Evolutionary conservation across 37 sponge, comb jelly and placozoan genomes (phyloP).

Genomic region (Halisarca cf. caerulea): DNA sequence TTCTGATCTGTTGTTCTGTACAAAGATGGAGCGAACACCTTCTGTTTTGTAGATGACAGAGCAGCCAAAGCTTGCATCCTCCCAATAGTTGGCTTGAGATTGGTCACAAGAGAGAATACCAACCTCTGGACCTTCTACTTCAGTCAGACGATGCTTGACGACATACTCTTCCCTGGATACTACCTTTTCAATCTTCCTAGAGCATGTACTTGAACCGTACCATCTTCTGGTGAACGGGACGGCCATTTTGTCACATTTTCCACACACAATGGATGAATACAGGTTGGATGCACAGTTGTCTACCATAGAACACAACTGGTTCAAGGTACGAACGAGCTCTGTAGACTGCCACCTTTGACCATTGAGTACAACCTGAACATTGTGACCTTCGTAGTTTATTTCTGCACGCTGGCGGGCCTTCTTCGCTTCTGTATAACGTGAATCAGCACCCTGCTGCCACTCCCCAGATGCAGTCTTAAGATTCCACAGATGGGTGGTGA

Average conservation of each 20-base stretch:
- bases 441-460: neutral
- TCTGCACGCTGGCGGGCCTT: neutral
- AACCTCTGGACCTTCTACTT: slow-evolving; percentile 1
- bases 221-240: neutral
- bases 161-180: neutral
- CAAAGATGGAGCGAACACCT: neutral
- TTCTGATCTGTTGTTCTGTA: neutral
- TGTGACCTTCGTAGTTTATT: slow-evolving; percentile 1
- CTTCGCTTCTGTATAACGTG: neutral
- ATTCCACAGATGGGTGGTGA: neutral
- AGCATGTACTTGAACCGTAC: neutral
- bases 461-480: neutral
- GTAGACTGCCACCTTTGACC: neutral
- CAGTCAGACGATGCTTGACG: neutral
- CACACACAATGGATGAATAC: neutral
- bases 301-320: neutral
- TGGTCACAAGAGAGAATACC: neutral
- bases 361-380: neutral
- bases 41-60: neutral
- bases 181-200: neutral
- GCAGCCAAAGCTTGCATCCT: neutral
- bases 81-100: neutral
- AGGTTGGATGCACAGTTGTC: neutral
- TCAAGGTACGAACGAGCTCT: neutral
- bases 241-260: neutral